Conservation (phyloP, 2,113 vertebrate genomes). For the Cricetomys ansorgei region DNA sequence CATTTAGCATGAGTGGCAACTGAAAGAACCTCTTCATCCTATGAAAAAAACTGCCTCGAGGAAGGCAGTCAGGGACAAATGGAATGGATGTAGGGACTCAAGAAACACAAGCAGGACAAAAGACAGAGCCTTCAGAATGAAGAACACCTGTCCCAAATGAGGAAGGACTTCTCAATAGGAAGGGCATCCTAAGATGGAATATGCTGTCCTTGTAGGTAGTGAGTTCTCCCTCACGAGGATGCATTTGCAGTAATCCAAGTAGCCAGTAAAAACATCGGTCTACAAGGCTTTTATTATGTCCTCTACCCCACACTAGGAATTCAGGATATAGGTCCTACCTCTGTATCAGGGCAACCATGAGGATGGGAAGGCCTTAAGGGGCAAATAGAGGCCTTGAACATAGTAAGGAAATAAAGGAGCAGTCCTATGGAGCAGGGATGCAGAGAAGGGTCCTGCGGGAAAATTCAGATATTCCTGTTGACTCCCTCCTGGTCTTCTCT, state of each 20-base stretch:
- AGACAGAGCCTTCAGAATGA: constrained; percentile 13
- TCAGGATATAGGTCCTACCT: neutral
- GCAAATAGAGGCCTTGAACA: neutral
- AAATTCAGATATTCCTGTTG: neutral
- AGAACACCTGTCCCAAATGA: neutral
- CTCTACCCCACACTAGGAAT: neutral
- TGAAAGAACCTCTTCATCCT: neutral
- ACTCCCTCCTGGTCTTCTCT: neutral
- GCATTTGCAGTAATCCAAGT: neutral
- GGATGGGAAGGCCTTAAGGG: neutral
- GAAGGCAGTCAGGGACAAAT: neutral
- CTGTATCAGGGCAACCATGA: neutral
- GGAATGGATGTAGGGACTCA: neutral
- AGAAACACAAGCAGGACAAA: neutral
- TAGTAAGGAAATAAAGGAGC: neutral
- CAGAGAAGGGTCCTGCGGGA: neutral
- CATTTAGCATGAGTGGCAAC: neutral
- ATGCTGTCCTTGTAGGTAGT: neutral
- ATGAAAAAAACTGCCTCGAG: neutral
- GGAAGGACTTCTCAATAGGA: neutral
- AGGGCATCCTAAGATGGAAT: neutral
- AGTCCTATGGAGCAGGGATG: neutral
- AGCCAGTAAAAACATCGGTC: neutral
- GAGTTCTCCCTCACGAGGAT: neutral
- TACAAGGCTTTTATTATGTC: neutral